Conservation (phyloP, 1,140 invertebrate genomes). For the Planococcus citri region DNA sequence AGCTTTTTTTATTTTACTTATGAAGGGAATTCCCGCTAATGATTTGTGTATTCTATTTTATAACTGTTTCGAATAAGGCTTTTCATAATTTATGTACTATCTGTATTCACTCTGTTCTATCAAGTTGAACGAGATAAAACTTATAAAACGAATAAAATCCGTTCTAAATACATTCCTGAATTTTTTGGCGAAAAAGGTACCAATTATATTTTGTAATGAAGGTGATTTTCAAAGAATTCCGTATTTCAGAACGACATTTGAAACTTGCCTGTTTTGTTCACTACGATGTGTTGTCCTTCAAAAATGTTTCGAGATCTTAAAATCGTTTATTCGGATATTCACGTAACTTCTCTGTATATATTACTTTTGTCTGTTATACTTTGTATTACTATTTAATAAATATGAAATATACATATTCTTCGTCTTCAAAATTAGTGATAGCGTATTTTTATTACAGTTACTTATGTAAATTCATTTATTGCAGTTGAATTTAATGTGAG, state of each 20-base stretch:
- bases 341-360: too few species aligned
- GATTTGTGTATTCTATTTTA: background rate
- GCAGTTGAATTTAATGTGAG: background rate
- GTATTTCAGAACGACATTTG: too few species aligned
- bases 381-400: too few species aligned
- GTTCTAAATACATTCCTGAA: background rate
- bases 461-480: background rate
- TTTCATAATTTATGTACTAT: background rate
- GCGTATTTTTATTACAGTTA: background rate
- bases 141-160: background rate
- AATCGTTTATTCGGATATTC: too few species aligned
- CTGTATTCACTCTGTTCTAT: background rate
- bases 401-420: too few species aligned
- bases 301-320: too few species aligned
- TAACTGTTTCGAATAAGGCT: conserved; percentile 1
- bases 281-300: too few species aligned
- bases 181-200: background rate
- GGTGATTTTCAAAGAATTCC: too few species aligned
- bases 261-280: too few species aligned
- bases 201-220: too few species aligned
- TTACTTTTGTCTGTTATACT: too few species aligned
- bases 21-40: background rate
- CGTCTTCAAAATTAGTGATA: too few species aligned
- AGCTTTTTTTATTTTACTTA: conserved; percentile 9
- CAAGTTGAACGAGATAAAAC: background rate